Evolutionary conservation across 2,113 vertebrate species (phyloP).

Genomic region (Serilophus lunatus): DNA sequence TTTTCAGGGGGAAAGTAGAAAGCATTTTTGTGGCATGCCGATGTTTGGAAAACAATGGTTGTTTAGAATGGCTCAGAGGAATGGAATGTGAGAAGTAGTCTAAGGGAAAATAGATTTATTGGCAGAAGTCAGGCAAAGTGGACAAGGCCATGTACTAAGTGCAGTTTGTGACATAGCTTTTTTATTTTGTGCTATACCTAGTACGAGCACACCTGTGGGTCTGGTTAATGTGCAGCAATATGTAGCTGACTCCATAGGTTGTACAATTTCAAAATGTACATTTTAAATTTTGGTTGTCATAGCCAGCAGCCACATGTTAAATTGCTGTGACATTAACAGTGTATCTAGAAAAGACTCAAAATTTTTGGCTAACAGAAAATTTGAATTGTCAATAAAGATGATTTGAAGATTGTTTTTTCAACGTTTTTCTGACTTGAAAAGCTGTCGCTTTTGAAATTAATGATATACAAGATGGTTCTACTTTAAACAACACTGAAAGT

Average conservation of each 20-base stretch:
- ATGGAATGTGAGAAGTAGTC: slow-evolving; percentile 51
- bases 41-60: slow-evolving; percentile 53
- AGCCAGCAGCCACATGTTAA: background rate
- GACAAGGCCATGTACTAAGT: background rate
- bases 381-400: background rate
- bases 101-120: slow-evolving; percentile 50
- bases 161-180: background rate
- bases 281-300: background rate
- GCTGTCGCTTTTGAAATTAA: slow-evolving; percentile 1
- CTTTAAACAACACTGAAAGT: slow-evolving; percentile 16
- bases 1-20: slow-evolving; percentile 35
- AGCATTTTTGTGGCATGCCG: slow-evolving; percentile 57
- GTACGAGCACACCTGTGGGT: background rate
- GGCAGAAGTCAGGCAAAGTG: background rate
- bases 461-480: background rate
- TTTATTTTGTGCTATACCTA: background rate
- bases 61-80: slow-evolving; percentile 55
- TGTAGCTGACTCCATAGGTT: background rate
- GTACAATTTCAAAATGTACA: background rate
- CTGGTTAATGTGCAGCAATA: background rate
- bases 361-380: background rate
- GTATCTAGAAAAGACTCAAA: background rate
- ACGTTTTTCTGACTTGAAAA: background rate
- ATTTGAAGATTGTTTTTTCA: background rate
- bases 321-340: background rate